These are phyloP conservation scores for Haemorhous mexicanus DNA, from an alignment of 2,113 vertebrate species.

Conservation along the genomic window DNA sequence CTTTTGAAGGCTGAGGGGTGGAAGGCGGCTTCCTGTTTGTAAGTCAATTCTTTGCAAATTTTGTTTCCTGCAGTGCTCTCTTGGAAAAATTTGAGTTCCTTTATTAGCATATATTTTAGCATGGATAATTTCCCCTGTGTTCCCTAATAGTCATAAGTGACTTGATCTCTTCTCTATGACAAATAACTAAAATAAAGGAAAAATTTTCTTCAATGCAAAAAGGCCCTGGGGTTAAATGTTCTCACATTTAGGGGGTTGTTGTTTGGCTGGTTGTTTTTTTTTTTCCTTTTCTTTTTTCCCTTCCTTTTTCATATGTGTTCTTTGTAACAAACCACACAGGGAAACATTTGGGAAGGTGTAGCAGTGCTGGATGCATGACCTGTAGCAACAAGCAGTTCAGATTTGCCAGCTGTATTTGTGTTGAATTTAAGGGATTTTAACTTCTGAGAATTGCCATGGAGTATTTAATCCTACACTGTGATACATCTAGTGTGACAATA, in stretches of 20 bases:
- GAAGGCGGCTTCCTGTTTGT: slow-evolving; percentile 77
- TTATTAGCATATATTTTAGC: slow-evolving; percentile 71
- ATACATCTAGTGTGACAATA: not conserved
- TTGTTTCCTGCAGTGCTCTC: slow-evolving; percentile 77
- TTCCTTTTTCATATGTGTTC: not conserved
- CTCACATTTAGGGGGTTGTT: not conserved
- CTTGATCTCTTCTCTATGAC: slow-evolving; percentile 43
- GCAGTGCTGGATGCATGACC: not conserved
- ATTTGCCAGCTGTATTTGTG: not conserved
- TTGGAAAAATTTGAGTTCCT: slow-evolving; percentile 73
- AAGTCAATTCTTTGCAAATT: slow-evolving; percentile 77
- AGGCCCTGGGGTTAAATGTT: slow-evolving; percentile 33
- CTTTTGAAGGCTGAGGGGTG: slow-evolving; percentile 79
- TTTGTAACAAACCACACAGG: not conserved
- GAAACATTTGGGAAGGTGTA: not conserved
- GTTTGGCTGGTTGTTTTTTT: not conserved
- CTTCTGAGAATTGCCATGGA: not conserved
- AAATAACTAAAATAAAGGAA: slow-evolving; percentile 15
- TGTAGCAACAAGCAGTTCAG: not conserved
- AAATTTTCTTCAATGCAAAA: not conserved
- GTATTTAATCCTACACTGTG: not conserved
- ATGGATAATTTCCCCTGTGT: slow-evolving; percentile 73
- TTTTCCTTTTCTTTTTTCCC: not conserved
- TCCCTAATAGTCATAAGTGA: slow-evolving; percentile 48
- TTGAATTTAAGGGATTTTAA: not conserved